Conservation (phyloP, 2,797 vertebrate genomes). For the Myotis myotis region DNA sequence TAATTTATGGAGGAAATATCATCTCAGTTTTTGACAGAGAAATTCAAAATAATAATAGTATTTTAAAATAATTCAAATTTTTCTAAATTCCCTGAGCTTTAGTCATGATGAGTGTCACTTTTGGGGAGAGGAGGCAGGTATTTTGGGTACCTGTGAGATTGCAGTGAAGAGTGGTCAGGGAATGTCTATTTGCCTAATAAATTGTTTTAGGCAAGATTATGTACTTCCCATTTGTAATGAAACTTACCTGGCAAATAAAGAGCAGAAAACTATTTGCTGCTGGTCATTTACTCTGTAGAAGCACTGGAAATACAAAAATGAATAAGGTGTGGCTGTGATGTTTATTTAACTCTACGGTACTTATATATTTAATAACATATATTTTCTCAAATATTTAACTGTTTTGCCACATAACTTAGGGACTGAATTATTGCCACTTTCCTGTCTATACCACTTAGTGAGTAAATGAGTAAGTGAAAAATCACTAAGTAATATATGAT, state of each 20-base stretch:
- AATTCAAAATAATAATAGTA: background rate
- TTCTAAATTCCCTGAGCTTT: background rate
- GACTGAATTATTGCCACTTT: background rate
- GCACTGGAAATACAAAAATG: background rate
- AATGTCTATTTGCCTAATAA: background rate
- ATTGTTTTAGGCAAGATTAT: background rate
- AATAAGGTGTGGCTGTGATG: background rate
- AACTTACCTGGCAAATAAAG: background rate
- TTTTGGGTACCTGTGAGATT: background rate
- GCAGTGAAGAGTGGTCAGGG: background rate
- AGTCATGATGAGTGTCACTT: background rate
- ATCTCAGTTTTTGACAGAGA: background rate
- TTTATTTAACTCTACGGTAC: background rate
- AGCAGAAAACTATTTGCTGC: background rate
- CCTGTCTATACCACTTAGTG: background rate
- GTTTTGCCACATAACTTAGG: background rate
- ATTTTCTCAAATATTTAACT: slow-evolving; percentile 22
- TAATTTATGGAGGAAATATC: background rate
- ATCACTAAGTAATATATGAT: background rate
- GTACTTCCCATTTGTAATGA: background rate
- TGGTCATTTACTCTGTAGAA: background rate
- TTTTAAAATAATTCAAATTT: background rate
- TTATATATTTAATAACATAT: background rate
- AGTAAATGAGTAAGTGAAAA: background rate
- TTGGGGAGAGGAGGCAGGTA: background rate